Conservation (phyloP, 2,113 vertebrate species). For the Rhizomys pruinosus region DNA sequence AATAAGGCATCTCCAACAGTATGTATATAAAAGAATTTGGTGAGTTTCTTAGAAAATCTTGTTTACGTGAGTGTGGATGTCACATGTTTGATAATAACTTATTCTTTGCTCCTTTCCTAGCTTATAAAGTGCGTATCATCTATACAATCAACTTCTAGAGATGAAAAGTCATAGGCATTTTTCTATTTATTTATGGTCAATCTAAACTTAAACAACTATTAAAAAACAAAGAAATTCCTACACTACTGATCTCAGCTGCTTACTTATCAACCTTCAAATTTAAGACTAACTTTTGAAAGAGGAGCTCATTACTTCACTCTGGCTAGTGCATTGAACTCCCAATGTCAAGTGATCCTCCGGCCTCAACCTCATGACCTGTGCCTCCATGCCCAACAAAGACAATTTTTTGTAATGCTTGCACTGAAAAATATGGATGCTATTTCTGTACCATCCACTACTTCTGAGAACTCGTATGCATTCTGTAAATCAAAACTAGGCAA, state of each 20-base stretch:
- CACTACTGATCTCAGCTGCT: not conserved
- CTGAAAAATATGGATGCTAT: not conserved
- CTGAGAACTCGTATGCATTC: not conserved
- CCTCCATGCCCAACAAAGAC: not conserved
- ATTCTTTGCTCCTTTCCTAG: not conserved
- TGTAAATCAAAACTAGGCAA: not conserved
- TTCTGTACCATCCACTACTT: constrained; percentile 13
- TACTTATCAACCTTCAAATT: constrained; percentile 33
- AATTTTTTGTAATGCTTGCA: not conserved
- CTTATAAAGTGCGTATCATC: constrained; percentile 42
- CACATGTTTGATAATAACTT: constrained; percentile 43
- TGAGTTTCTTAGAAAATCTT: not conserved
- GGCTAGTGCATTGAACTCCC: not conserved
- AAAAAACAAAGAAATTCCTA: constrained; percentile 43
- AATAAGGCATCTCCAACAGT: not conserved
- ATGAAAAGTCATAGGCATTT: constrained; percentile 9
- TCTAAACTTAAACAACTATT: constrained; percentile 40
- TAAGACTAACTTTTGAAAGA: not conserved
- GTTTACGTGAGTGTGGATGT: not conserved
- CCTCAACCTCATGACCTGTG: not conserved
- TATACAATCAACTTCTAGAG: not conserved
- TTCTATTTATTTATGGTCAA: constrained; percentile 44
- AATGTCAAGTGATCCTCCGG: not conserved
- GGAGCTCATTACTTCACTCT: not conserved
- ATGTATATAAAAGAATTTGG: not conserved